Evolutionary conservation across 2,888 invertebrate species (phyloP).

Genomic region (Ochropacha duplaris): DNA sequence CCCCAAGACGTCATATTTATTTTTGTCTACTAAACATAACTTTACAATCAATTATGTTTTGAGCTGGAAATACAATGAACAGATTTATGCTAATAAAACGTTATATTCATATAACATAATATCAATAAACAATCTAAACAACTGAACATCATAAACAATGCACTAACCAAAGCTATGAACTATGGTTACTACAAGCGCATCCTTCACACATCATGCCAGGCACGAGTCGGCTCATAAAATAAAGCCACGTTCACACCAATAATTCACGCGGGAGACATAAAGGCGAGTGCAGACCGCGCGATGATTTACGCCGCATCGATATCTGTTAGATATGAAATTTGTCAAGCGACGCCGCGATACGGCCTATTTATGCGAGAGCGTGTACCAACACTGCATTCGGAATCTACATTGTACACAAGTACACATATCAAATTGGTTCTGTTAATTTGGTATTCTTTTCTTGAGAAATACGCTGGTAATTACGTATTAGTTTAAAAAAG

Average conservation of each 20-base stretch:
- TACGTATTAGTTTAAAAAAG: no score
- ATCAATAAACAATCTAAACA: conserved; percentile 4
- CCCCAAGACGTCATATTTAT: neutral
- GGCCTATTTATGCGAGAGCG: conserved; percentile 65
- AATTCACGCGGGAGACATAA: conserved; percentile 49
- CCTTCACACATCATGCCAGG: conserved; percentile 25
- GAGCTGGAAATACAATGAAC: neutral
- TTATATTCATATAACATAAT: neutral
- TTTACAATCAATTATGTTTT: neutral
- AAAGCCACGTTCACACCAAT: conserved; percentile 53
- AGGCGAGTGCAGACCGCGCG: conserved; percentile 42
- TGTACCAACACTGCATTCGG: conserved; percentile 5
- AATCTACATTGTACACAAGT: neutral
- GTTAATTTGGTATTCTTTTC: neutral
- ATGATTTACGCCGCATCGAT: conserved; percentile 75
- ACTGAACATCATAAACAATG: conserved; percentile 2
- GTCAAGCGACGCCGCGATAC: conserved; percentile 59
- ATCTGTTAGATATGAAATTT: conserved; percentile 77
- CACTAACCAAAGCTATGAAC: conserved; percentile 9
- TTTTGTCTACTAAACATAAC: no score
- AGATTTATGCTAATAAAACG: neutral
- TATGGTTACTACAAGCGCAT: conserved; percentile 19
- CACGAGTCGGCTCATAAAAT: conserved; percentile 33
- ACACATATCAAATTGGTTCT: neutral
- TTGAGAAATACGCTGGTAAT: neutral